Evolutionary conservation across 2,888 invertebrate species (phyloP).

Genomic region (Molorchus minor): DNA sequence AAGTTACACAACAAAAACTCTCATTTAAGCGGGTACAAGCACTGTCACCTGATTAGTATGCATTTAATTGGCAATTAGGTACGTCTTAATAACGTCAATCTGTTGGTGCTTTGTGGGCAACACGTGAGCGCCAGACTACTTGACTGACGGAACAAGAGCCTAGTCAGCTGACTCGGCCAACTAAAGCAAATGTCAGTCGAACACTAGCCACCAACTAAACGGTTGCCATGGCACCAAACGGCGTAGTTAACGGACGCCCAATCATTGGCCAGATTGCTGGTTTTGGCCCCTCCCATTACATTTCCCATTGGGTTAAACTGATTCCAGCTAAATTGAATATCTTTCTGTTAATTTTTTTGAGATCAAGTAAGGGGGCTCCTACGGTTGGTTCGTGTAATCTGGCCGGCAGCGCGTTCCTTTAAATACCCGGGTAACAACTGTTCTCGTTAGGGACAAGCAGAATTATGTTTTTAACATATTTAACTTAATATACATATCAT

Average conservation of each 20-base stretch:
- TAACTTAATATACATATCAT: too few species aligned
- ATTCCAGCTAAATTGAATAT: conserved; percentile 64
- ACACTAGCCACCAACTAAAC: conserved; percentile 55
- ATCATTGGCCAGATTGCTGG: conserved; percentile 60
- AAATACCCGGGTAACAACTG: conserved; percentile 14
- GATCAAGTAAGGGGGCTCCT: conserved; percentile 55
- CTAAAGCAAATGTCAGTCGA: conserved; percentile 52
- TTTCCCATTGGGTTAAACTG: conserved; percentile 64
- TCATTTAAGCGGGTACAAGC: neutral
- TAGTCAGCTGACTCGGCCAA: conserved; percentile 43
- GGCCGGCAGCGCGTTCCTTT: conserved; percentile 23
- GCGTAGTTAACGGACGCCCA: conserved; percentile 55
- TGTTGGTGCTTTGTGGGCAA: neutral
- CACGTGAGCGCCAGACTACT: conserved; percentile 14
- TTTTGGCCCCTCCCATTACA: conserved; percentile 56
- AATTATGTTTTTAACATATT: too few species aligned
- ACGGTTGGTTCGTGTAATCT: conserved; percentile 31
- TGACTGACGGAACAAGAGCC: conserved; percentile 31
- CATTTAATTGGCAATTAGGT: conserved; percentile 1
- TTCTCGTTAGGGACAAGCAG: too few species aligned
- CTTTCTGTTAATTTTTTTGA: conserved; percentile 62
- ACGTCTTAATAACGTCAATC: conserved; percentile 3
- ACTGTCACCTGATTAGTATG: neutral
- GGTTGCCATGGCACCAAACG: conserved; percentile 63
- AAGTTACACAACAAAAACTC: conserved; percentile 1